phyloP scores from a whole-genome alignment of 2,113 vertebrate species.

The Malaclemys terrapin region DNA sequence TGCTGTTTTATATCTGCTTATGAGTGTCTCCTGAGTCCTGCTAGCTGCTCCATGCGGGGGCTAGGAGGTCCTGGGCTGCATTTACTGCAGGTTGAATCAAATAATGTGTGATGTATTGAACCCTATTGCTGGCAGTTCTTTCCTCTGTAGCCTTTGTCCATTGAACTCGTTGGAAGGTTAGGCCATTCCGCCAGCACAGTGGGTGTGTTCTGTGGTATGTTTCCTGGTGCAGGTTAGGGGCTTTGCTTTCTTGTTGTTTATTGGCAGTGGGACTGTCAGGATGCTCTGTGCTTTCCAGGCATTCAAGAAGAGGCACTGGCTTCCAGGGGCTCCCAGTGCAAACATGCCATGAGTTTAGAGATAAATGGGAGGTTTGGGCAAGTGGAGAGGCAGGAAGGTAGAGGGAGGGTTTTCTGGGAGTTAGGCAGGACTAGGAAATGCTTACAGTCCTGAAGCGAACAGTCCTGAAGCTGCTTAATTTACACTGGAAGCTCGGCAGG shows the following conservation, averaged over 20 bases:
- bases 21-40: accelerated
- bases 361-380: too few relatives aligned
- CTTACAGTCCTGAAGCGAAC: neutral
- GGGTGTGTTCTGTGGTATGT: neutral
- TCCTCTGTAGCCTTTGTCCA: neutral
- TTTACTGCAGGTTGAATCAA: accelerated
- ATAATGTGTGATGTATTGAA: neutral
- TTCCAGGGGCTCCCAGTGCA: neutral
- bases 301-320: neutral
- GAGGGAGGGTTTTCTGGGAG: too few relatives aligned
- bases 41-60: neutral
- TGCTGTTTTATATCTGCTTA: neutral
- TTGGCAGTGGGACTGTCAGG: accelerated
- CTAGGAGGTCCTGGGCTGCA: neutral
- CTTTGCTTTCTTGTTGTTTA: accelerated
- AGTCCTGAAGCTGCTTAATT: neutral
- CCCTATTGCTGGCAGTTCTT: neutral
- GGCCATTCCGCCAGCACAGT: neutral
- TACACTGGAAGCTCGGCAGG: neutral
- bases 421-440: too few relatives aligned
- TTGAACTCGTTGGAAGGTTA: neutral
- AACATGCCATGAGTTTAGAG: too few relatives aligned
- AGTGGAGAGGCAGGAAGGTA: too few relatives aligned
- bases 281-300: neutral
- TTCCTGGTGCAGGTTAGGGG: neutral